phyloP scores from a whole-genome alignment of 2,888 invertebrate species.

The Himalopsyche tibetana region DNA sequence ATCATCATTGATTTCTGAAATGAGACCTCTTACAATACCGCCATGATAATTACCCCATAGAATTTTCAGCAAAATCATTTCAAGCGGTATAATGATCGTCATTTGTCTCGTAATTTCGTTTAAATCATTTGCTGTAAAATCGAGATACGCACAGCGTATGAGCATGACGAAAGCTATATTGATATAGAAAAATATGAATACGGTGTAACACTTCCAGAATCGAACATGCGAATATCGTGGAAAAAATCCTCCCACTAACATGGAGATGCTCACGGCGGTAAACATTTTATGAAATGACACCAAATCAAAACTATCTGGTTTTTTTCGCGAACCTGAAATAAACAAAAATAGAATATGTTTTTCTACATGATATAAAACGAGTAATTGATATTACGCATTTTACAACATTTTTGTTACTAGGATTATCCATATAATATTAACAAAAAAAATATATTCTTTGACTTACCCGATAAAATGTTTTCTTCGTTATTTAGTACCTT shows the following conservation, averaged over 20 bases:
- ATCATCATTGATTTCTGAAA: neutral
- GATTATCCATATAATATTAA: too few species aligned
- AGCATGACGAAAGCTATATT: neutral
- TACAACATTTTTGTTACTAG: too few species aligned
- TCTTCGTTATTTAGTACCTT: too few species aligned
- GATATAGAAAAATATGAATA: neutral
- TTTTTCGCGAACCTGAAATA: neutral
- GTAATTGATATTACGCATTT: too few species aligned
- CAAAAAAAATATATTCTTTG: too few species aligned
- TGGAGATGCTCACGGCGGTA: neutral
- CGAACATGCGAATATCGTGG: neutral
- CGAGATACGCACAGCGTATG: neutral
- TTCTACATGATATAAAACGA: too few species aligned
- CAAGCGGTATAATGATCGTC: neutral
- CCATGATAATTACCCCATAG: neutral
- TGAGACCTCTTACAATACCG: neutral
- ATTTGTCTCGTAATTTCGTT: neutral
- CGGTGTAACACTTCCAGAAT: neutral
- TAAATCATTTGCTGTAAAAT: neutral
- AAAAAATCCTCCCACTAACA: neutral
- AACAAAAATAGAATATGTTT: too few species aligned
- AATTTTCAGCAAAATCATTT: neutral
- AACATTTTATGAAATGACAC: neutral
- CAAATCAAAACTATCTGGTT: neutral
- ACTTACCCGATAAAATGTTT: too few species aligned